Evolutionary conservation across 2,113 vertebrate genomes (phyloP), one percentile per base, ranked within the genome.

Genomic region (Tenebrosternarchus preto): DNA sequence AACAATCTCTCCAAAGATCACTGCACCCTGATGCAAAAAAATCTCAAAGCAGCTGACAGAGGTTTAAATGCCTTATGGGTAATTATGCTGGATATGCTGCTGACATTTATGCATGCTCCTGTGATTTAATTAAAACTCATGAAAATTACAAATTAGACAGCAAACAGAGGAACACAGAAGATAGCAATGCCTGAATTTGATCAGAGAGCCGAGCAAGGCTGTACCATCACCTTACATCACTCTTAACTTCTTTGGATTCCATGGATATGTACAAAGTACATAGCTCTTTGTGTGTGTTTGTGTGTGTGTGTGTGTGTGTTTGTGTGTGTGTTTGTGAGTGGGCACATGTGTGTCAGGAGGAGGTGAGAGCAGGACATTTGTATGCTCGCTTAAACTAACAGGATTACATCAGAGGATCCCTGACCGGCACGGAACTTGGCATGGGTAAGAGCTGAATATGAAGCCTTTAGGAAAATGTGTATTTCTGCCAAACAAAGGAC

Each of bases 381-480:
- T 78, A 77, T 73, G 80, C 80, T 43, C 75, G 6, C 73, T 84
- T 84, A 80, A 76, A 73, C 80, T 84, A 80, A 84, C 74, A 76
- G 82, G 82, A 77, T 84, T 82, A 84, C 85, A 86, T 73, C 17
- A 63, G 64, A 69, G 46, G 55, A 67, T 85, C 80, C 80, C 78
- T 77, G 80, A 82, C 84, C 80, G 46, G 80, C 64, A 80, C 73
- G 20, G 4, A 71, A 70, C 80, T 80, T 82, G 80, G 80, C 80
- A 82, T 24, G 5, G 16, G n/a, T 20, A 72, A 73, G 36, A 67
- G 68, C 17, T 66, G 73, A 82, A 77, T 33, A 60, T 80, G 77
- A 82, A 77, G 82, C 72, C 80, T 55, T 33, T 8, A 57, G 80
- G 63, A 73, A 50, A 53, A 31, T 20, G 31, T 27, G 69, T 27